Evolutionary conservation across 2,888 invertebrate species (phyloP).

Genomic region (Drosophila dives): DNA sequence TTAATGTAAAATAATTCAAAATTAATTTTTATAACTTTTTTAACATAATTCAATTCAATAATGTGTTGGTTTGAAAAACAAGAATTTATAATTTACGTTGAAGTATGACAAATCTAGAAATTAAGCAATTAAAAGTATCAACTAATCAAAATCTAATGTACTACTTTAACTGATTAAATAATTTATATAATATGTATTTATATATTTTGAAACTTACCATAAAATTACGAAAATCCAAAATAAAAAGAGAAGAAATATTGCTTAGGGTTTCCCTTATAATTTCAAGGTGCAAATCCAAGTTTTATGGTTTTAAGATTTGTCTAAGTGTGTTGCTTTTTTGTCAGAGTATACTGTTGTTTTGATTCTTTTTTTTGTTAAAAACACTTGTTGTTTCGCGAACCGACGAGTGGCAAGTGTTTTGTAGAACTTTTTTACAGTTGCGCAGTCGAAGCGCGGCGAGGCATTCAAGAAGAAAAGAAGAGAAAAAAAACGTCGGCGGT

Average conservation of each 20-base stretch:
- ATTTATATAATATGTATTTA: not conserved
- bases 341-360: not conserved
- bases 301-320: not conserved
- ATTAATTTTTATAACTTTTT: not conserved
- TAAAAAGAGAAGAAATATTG: conserved; percentile 14
- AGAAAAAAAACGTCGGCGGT: conserved; percentile 24
- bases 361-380: conserved; percentile 1
- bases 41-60: not conserved
- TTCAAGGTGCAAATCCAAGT: conserved; percentile 30
- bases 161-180: not conserved
- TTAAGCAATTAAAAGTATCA: not conserved
- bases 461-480: conserved; percentile 1
- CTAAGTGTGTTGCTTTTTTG: not conserved
- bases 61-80: not conserved
- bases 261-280: conserved; percentile 19
- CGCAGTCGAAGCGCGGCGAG: conserved; percentile 32
- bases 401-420: conserved; percentile 65
- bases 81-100: not conserved
- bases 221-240: conserved; percentile 47
- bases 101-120: not conserved
- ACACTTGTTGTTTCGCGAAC: conserved; percentile 64
- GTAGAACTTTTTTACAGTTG: conserved; percentile 58
- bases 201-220: conserved; percentile 51
- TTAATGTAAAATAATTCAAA: not conserved
- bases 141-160: not conserved